phyloP scores from a whole-genome alignment of 2,113 vertebrate species.

The Aleadryas rufinucha region DNA sequence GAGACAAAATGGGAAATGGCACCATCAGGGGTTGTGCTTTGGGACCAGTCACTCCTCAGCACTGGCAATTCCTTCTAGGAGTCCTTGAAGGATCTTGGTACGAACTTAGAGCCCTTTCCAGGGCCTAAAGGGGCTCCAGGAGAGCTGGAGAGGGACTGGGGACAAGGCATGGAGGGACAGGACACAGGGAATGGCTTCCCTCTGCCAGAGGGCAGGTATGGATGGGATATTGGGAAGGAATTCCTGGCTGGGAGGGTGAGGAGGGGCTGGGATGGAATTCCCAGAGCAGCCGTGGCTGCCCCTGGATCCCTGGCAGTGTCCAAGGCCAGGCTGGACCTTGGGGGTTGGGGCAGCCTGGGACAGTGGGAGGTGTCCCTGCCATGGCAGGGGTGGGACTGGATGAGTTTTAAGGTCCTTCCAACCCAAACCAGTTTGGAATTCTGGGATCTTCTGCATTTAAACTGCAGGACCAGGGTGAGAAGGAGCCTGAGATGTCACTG shows the following conservation, averaged over 20 bases:
- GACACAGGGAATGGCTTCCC: not conserved
- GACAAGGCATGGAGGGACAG: not conserved
- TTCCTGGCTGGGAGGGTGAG: not conserved
- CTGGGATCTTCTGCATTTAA: not conserved
- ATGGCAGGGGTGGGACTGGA: not conserved
- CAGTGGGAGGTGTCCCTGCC: not conserved
- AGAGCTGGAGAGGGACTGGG: not conserved
- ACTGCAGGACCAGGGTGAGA: too few relatives aligned
- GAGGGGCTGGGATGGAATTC: not conserved
- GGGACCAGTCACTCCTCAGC: not conserved
- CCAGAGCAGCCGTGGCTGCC: not conserved
- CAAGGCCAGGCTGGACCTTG: not conserved
- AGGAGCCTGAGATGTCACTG: not conserved
- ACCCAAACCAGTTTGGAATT: too few relatives aligned
- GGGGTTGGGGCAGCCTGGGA: not conserved
- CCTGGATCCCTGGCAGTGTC: not conserved
- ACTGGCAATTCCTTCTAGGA: fast-evolving
- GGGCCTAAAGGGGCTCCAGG: not conserved
- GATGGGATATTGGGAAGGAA: not conserved
- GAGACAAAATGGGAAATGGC: not conserved
- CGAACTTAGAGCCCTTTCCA: fast-evolving
- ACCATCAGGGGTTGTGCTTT: not conserved
- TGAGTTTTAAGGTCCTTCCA: not conserved
- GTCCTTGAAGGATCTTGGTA: not conserved
- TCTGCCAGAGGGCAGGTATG: too few relatives aligned